Evolutionary conservation across 2,888 invertebrate species (phyloP).

Genomic region (Pogonocherus hispidulus): DNA sequence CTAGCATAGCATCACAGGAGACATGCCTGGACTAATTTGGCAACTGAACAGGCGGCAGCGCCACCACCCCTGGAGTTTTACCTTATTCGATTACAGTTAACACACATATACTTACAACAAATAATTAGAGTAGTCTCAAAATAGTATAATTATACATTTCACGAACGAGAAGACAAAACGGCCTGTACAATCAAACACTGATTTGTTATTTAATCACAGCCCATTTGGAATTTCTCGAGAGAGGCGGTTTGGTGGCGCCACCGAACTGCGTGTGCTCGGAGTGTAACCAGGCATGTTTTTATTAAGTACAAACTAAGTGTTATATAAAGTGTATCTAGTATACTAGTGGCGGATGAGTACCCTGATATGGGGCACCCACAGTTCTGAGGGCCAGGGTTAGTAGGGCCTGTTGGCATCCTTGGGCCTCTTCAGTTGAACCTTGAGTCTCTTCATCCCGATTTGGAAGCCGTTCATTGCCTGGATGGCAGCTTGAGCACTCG

Average conservation of each 20-base stretch:
- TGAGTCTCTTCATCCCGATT: slow-evolving; percentile 99
- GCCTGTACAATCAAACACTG: slow-evolving; percentile 80
- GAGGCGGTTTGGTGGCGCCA: slow-evolving; percentile 61
- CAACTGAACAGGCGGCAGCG: slow-evolving; percentile 59
- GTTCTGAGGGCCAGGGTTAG: slow-evolving; percentile 78
- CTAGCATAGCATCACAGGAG: slow-evolving; percentile 64
- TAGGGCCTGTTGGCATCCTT: slow-evolving; percentile 98
- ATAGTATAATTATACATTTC: slow-evolving; percentile 64
- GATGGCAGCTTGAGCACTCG: slow-evolving; percentile 98
- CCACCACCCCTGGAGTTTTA: slow-evolving; percentile 53
- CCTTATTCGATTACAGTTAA: slow-evolving; percentile 59
- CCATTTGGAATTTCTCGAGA: slow-evolving; percentile 82
- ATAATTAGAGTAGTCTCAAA: slow-evolving; percentile 66
- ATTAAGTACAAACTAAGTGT: slow-evolving; percentile 52
- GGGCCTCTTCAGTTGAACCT: slow-evolving; percentile 99
- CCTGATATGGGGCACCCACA: slow-evolving; percentile 59
- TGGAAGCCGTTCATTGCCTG: slow-evolving; percentile 99
- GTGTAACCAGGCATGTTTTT: slow-evolving; percentile 56
- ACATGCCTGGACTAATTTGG: slow-evolving; percentile 64
- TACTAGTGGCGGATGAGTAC: slow-evolving; percentile 61
- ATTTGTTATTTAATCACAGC: slow-evolving; percentile 81
- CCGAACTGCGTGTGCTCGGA: slow-evolving; percentile 56
- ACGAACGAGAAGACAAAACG: slow-evolving; percentile 74
- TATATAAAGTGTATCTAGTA: slow-evolving; percentile 55
- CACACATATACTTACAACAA: slow-evolving; percentile 61